Conservation (phyloP, 2,888 invertebrate species). For the Barypeithes pellucidus region DNA sequence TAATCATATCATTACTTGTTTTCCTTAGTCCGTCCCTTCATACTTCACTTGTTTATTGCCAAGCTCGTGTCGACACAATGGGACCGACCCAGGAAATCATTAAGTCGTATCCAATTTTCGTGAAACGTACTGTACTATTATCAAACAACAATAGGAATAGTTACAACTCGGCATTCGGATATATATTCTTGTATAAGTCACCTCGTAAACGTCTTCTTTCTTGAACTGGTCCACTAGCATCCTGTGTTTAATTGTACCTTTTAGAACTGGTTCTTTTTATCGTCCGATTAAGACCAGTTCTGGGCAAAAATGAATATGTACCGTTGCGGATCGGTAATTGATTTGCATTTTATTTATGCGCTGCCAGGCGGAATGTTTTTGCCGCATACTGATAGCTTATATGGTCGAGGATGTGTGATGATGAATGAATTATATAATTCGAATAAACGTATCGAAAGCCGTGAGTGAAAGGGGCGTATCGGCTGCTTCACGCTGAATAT, state of each 20-base stretch:
- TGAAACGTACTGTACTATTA: too few species aligned
- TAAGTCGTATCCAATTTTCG: too few species aligned
- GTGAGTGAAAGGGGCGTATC: not conserved
- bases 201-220: constrained; percentile 20
- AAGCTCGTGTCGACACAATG: too few species aligned
- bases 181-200: too few species aligned
- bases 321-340: constrained; percentile 48
- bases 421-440: constrained; percentile 1
- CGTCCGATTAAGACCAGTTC: constrained; percentile 47
- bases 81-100: too few species aligned
- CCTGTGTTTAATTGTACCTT: constrained; percentile 48
- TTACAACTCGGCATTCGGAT: too few species aligned
- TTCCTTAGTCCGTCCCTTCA: too few species aligned
- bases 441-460: not conserved
- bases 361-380: constrained; percentile 17
- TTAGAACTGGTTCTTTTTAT: constrained; percentile 45
- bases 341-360: constrained; percentile 37
- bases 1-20: too few species aligned
- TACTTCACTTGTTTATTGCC: too few species aligned
- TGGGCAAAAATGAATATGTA: constrained; percentile 44
- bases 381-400: not conserved
- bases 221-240: constrained; percentile 43
- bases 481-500: too few species aligned
- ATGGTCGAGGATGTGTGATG: not conserved
- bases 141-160: too few species aligned